Base-by-base conservation (phyloP, 2,113 vertebrate species). In the Dunckerocampus dactyliophorus region DNA sequence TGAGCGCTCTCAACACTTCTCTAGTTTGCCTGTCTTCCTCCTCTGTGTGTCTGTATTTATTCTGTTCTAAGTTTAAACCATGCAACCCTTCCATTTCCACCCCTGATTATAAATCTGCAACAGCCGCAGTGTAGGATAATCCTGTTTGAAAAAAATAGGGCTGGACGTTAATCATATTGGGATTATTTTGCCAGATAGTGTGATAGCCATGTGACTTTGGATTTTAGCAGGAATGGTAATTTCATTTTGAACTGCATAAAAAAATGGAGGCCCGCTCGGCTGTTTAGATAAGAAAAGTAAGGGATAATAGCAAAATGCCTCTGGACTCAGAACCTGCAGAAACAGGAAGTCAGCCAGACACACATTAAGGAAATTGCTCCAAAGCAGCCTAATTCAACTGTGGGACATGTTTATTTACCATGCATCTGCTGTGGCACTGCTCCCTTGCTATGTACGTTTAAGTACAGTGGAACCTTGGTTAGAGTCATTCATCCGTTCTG, bases 111-210 rank as follows among this genome's bases (percentile, higher is more conserved):
- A 71, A 22, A 67, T 69, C 22, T 24, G 39, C 1, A 22, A 42
- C 58, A 14, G 39, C 61, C 63, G 49, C 50, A 56, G 47, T 55
- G 47, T 47, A 37, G 16, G 43, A 34, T 69, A 65, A 63, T 59
- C 20, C 39, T 20, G 15, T 63, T 8, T 59, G 45, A 63, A 66
- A 37, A 19, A 4, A 8, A 61, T 22, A 54, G 17, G 3, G 34
- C 42, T 21, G 20, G 14, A 42, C 42, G 39, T 43, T 43, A 37
- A 42, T 56, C 54, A 19, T 19, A 42, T 42, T 42, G 34, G 34
- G 34, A 55, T 55, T 55, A 39, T 55, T 55, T 39, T 55, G 31
- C n/a, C 52, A 55, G 52, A 56, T 42, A 21, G 37, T 42, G 19
- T 42, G 54, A 42, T 12, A 56, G 54, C 54, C 12, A 56, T 43